Evolutionary conservation across 2,888 invertebrate genomes (phyloP), one percentile per base, ranked within the genome.

Genomic region (Hirtodrosophila duncani): DNA sequence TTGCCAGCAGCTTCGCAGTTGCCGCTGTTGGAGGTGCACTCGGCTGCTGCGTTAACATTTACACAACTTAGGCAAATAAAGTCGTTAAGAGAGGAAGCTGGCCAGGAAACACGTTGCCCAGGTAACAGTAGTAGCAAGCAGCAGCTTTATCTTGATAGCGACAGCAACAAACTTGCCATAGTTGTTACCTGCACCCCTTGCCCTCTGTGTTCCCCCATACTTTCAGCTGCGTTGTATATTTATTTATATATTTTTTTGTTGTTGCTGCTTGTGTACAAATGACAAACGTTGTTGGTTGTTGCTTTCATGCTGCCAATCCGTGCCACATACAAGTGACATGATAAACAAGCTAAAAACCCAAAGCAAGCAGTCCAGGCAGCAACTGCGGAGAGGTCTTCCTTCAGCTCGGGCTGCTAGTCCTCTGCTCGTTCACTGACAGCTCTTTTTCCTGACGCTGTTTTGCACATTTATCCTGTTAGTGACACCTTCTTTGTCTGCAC

Each of bases 291-390:
- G 67, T 68, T 78, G 78, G 78, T 69, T 78, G 66, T 75, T 72
- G 81, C 81, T 79, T 78, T 81, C 78, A 74, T 78, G 66, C 79
- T 72, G 81, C 81, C 81, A 72, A 72, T 72, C 81, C 79, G 51
- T 51, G 60, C 57, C 61, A 38, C 34, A 26, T 60, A 60, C 57
- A 43, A 51, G 53, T 59, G 62, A 81, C 72, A 81, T 49, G 79
- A 72, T 72, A 81, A 72, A 72, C 72, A 72, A 68, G 81, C 81
- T 63, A 16, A 14, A 50, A 49, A 55, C 44, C 24, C 45, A 51
- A 63, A 51, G 52, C 43, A 45, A 45, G 55, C 20, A 33, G 29
- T 44, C 37, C 37, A 31, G 43, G 30, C 21, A 30, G 27, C 29
- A 20, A 24, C 23, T 36, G 30, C n/a, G n/a, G n/a, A n/a, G n/a